Evolutionary conservation across 2,113 vertebrate species (phyloP), one percentile per base, ranked within the genome.

Genomic region (Riparia riparia): DNA sequence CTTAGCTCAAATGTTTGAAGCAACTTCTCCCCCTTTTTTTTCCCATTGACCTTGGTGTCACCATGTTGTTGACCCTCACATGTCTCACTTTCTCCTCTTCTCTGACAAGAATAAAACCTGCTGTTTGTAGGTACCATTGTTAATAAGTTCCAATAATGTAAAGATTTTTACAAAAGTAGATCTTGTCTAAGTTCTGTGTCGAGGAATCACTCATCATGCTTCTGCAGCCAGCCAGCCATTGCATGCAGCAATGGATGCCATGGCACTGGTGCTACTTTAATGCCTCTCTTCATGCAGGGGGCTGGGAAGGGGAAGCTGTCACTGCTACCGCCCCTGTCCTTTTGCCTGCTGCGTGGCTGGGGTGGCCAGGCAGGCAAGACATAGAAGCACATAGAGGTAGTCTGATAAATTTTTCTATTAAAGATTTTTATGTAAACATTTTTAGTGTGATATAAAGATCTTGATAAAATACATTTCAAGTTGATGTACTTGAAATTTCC

Each of bases 241-340:
- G 41, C 1, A 1, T 21, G 41, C 53, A 73, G 31, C 41, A 12
- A 17, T 1, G 5, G 13, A 31, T 1, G 3, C 31, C 1, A 3
- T 34, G 24, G 24, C 3, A 7, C 41, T 45, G 32, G 42, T 1
- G 3, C 6, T 29, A 2, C 34, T 45, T 45, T 17, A 29, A 37
- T 2, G 9, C 72, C 25, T 58, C 54, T 17, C 15, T 22, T 21
- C 6, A 4, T 29, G 32, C 0, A 1, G 10, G 41, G 32, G 0
- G 0, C 32, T 2, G 10, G 42, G 19, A 37, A 29, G 25, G 25
- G 32, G 25, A 37, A 29, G 18, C 18, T 44, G 13, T 53, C 7
- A 1, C 24, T 12, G 14, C 18, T 12, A 6, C 25, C 2, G 1
- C 42, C 42, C 25, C 42, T 58, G 11, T 19, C n/a, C 54, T 58